Evolutionary conservation across 1,140 invertebrate species (phyloP).

Genomic region (Drosophila funebris): DNA sequence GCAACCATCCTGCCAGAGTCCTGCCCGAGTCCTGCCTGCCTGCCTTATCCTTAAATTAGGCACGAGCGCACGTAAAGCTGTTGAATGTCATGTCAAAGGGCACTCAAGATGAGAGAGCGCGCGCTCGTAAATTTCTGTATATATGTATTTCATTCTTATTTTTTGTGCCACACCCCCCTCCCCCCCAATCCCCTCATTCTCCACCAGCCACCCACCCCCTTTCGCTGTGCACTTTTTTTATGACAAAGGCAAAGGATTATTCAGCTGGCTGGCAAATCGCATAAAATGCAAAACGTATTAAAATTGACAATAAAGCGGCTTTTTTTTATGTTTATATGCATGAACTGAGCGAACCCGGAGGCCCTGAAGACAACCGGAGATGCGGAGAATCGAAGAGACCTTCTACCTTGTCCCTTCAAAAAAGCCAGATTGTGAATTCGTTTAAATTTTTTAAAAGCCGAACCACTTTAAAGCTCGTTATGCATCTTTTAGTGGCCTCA

Average conservation of each 20-base stretch:
- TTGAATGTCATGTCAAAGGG: conserved; percentile 78
- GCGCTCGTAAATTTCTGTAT: conserved; percentile 63
- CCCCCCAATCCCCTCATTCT: background rate
- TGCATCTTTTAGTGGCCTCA: conserved; percentile 67
- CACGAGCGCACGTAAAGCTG: conserved; percentile 80
- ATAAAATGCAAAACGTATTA: conserved; percentile 80
- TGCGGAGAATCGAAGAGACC: background rate
- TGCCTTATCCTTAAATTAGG: conserved; percentile 77
- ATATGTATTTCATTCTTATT: conserved; percentile 37
- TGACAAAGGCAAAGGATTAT: conserved; percentile 57
- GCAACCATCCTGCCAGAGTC: conserved; percentile 24
- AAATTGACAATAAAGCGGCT: conserved; percentile 82
- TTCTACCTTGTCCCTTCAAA: background rate
- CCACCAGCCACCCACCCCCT: background rate
- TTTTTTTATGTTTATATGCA: conserved; percentile 69
- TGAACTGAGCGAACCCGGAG: conserved; percentile 14
- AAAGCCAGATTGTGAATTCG: conserved; percentile 22
- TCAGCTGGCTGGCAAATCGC: conserved; percentile 62
- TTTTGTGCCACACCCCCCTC: background rate
- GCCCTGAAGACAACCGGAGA: background rate
- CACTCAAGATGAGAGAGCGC: conserved; percentile 51
- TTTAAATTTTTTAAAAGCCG: conserved; percentile 64
- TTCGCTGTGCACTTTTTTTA: conserved; percentile 43
- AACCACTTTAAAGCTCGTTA: conserved; percentile 75
- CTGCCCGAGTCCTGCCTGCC: too few relatives aligned